Conservation (phyloP, 2,113 vertebrate species). For the Cyphomyrus discorhynchus region DNA sequence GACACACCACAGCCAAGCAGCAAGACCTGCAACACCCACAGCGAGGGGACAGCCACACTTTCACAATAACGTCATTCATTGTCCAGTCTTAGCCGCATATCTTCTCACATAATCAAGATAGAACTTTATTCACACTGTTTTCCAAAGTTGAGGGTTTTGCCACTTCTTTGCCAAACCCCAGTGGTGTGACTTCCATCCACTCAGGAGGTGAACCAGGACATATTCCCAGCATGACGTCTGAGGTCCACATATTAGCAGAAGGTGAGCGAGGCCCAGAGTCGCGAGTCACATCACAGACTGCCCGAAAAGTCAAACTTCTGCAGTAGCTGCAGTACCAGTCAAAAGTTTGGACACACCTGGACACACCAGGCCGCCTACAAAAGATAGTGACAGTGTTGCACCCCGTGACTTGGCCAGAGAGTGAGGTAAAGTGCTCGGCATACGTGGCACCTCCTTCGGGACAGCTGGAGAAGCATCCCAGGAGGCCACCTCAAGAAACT, state of each 20-base stretch:
- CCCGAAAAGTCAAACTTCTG: not conserved
- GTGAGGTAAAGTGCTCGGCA: not conserved
- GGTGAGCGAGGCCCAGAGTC: constrained; percentile 21
- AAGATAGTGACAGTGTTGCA: not conserved
- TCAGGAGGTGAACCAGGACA: constrained; percentile 9
- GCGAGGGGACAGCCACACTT: not conserved
- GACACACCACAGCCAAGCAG: not conserved
- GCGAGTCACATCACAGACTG: not conserved
- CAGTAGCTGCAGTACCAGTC: not conserved
- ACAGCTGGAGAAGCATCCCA: not conserved
- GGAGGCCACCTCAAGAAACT: not conserved
- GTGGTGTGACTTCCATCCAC: not conserved
- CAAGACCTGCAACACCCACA: not conserved
- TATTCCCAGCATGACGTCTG: constrained; percentile 15
- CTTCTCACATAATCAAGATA: not conserved
- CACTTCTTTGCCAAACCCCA: not conserved
- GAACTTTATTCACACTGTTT: not conserved
- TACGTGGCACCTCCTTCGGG: not conserved
- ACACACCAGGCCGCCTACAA: not conserved
- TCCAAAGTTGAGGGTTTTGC: not conserved
- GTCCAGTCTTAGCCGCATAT: not conserved
- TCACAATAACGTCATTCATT: not conserved
- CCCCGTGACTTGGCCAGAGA: not conserved
- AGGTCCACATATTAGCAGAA: constrained; percentile 23
- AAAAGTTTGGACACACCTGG: not conserved